These are phyloP conservation scores for Caradrina kadenii DNA, from an alignment of 2,888 invertebrate species.

Conservation along the genomic window DNA sequence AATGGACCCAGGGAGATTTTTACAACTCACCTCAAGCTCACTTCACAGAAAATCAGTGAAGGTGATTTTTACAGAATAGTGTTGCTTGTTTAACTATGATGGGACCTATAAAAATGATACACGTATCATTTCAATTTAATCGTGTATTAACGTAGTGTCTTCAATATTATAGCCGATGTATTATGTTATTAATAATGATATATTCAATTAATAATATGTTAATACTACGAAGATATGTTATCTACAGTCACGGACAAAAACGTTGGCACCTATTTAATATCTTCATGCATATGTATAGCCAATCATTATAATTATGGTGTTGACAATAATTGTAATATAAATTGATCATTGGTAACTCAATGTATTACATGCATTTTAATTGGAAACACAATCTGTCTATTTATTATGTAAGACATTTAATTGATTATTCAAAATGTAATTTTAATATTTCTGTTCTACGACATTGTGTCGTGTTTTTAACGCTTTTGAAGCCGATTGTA, in stretches of 20 bases:
- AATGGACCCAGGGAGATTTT: no score
- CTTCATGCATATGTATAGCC: conserved; percentile 47
- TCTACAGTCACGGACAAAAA: conserved; percentile 56
- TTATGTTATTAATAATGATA: conserved; percentile 38
- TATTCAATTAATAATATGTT: conserved; percentile 53
- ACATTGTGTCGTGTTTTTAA: not conserved
- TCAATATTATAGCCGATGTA: not conserved
- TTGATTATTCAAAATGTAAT: conserved; percentile 26
- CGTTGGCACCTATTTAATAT: conserved; percentile 43
- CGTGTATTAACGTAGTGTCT: conserved; percentile 24
- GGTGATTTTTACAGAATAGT: no score
- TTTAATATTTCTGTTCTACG: conserved; percentile 7
- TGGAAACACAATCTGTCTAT: conserved; percentile 26
- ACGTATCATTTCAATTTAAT: not conserved
- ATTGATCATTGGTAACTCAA: conserved; percentile 44
- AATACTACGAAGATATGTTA: conserved; percentile 54
- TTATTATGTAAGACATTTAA: conserved; percentile 19
- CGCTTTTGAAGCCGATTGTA: conserved; percentile 13
- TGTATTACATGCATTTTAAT: conserved; percentile 38
- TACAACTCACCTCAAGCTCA: no score
- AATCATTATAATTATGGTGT: conserved; percentile 38
- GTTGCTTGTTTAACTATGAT: no score
- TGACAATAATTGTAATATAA: conserved; percentile 46
- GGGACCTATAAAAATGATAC: not conserved
- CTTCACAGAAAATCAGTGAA: no score